phyloP scores from a whole-genome alignment of 1,140 invertebrate species.

The Sycophaga agraensis region DNA sequence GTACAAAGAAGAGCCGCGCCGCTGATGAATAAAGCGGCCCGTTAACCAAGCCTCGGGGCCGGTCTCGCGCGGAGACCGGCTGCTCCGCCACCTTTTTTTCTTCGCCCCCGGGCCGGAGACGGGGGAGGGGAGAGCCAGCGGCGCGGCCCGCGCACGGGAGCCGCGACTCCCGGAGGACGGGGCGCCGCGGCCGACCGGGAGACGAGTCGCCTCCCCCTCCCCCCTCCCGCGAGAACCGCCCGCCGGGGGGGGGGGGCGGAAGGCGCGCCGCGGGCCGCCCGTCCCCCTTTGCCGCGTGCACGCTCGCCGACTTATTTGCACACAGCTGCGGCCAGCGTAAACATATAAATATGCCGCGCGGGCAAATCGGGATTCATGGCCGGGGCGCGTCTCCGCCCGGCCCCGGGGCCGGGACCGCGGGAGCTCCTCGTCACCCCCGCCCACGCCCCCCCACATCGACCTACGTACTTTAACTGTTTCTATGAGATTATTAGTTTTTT shows the following conservation, averaged over 20 bases:
- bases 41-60: too few relatives aligned
- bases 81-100: too few relatives aligned
- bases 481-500: slow-evolving; percentile 46
- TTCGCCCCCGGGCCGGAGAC: not conserved
- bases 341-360: not conserved
- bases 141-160: slow-evolving; percentile 1
- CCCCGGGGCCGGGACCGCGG: not conserved
- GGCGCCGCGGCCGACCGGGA: too few relatives aligned
- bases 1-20: too few relatives aligned
- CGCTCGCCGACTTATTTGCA: not conserved
- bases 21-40: too few relatives aligned
- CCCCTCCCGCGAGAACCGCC: not conserved
- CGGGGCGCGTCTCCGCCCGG: not conserved
- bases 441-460: not conserved
- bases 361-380: not conserved
- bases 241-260: not conserved
- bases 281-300: too few relatives aligned
- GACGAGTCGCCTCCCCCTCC: not conserved
- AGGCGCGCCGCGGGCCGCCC: too few relatives aligned
- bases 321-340: not conserved
- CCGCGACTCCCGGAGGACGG: too few relatives aligned
- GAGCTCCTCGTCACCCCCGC: not conserved
- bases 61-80: too few relatives aligned
- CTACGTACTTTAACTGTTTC: slow-evolving; percentile 36
- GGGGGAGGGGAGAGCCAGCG: slow-evolving; percentile 9